Percentiles rank a stretch among this genome's conserved stretches.
phyloP scores from a whole-genome alignment of 35 echinoderm and acorn worm species.

The Acanthaster planci region DNA sequence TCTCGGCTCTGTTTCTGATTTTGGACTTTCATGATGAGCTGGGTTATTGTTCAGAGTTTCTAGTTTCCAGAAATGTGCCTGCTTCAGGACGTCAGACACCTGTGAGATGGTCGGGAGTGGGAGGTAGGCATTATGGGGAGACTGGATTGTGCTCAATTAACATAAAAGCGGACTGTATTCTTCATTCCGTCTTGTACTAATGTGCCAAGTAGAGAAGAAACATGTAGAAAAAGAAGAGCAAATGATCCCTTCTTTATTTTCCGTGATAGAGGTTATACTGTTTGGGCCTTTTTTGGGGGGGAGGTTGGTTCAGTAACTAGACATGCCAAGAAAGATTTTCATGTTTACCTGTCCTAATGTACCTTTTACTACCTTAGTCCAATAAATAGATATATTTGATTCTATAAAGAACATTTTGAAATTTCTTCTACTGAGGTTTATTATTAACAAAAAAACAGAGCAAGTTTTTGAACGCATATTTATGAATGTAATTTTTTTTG shows the following conservation, averaged over 20 bases:
- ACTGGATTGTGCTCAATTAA: background rate
- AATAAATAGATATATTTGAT: slow-evolving; percentile 27
- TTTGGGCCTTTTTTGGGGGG: background rate
- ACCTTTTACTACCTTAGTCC: background rate
- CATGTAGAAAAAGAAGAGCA: background rate
- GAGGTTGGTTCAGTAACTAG: background rate
- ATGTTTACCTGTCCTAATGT: background rate
- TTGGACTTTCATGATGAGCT: slow-evolving; percentile 7
- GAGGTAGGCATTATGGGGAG: background rate
- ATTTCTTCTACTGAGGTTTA: background rate
- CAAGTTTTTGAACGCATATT: slow-evolving; percentile 14
- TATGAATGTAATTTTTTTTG: slow-evolving; percentile 15
- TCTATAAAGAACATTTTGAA: background rate
- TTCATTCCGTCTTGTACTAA: slow-evolving; percentile 19
- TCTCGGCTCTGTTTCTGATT: background rate
- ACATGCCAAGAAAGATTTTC: background rate
- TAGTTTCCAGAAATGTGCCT: slow-evolving; percentile 14
- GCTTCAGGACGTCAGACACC: background rate
- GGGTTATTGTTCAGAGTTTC: background rate
- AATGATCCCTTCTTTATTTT: too few species aligned
- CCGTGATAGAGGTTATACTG: background rate
- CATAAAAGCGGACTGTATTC: slow-evolving; percentile 5
- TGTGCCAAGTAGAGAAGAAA: slow-evolving; percentile 12
- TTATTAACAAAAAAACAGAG: background rate
- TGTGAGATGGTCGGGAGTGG: background rate